Conservation (phyloP, 1,140 invertebrate species). For the Belonocnema kinseyi region DNA sequence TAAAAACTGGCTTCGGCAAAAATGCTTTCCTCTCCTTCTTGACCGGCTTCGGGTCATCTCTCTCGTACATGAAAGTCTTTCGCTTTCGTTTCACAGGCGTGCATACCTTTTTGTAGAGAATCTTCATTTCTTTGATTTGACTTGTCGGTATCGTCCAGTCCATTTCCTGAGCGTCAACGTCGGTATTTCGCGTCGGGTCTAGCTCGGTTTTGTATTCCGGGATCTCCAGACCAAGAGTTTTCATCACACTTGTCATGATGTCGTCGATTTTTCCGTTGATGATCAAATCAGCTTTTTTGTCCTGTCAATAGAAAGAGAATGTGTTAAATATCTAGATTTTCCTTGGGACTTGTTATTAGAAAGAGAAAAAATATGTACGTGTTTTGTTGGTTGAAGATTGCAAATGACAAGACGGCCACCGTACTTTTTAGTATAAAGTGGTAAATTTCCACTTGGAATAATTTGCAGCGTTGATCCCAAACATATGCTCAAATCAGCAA, state of each 20-base stretch:
- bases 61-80: constrained; percentile 72
- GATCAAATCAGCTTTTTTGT: constrained; percentile 92
- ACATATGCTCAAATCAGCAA: constrained; percentile 94
- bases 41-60: constrained; percentile 62
- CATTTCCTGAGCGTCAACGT: constrained; percentile 65
- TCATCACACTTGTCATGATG: constrained; percentile 86
- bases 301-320: constrained; percentile 75
- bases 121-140: constrained; percentile 76
- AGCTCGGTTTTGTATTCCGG: constrained; percentile 80
- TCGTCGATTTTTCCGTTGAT: constrained; percentile 94
- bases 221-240: constrained; percentile 83
- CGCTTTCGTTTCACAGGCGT: constrained; percentile 73
- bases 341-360: constrained; percentile 27
- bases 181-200: constrained; percentile 81
- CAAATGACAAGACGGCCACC: constrained; percentile 94
- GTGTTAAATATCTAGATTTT: constrained; percentile 33
- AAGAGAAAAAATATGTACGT: constrained; percentile 79
- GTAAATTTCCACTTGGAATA: constrained; percentile 96
- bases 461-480: constrained; percentile 98
- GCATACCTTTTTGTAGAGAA: constrained; percentile 75
- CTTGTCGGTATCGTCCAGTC: constrained; percentile 80
- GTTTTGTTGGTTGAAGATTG: constrained; percentile 98
- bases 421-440: constrained; percentile 91
- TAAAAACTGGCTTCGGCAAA: neutral
- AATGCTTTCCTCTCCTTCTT: constrained; percentile 61